phyloP scores from a whole-genome alignment of 2,113 vertebrate species.

The Tor tambroides region DNA sequence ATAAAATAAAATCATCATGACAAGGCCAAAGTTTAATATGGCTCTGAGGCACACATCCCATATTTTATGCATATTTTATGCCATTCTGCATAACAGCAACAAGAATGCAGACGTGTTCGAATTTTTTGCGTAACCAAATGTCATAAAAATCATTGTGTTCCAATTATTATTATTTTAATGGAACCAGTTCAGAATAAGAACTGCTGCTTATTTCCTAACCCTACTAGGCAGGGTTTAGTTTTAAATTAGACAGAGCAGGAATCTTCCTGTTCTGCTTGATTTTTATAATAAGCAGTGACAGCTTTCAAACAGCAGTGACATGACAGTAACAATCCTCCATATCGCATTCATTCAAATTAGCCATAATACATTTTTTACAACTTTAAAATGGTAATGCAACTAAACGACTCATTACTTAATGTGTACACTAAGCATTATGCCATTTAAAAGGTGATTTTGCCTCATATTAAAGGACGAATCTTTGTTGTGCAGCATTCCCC shows the following conservation, averaged over 20 bases:
- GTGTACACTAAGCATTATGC: neutral
- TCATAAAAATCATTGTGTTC: neutral
- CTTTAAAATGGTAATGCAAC: constrained; percentile 14
- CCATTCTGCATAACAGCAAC: neutral
- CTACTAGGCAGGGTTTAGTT: neutral
- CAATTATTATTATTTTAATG: neutral
- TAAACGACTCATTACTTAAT: neutral
- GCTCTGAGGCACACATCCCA: neutral
- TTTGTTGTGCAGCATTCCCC: neutral
- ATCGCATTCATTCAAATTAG: neutral
- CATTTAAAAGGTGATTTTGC: constrained; percentile 26
- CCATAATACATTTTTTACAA: neutral
- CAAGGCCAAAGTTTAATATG: neutral
- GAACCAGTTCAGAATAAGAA: neutral
- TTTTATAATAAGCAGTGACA: constrained; percentile 11
- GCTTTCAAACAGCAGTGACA: constrained; percentile 9
- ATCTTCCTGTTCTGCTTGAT: neutral
- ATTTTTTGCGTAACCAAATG: neutral
- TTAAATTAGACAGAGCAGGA: neutral
- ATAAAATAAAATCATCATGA: neutral
- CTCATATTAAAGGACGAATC: neutral
- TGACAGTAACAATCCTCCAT: neutral
- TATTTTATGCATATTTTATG: neutral
- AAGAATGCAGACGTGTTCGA: neutral
- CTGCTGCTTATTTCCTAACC: neutral